Percentiles rank a stretch among this genome's conserved stretches.
Conservation (phyloP, 2,797 vertebrate species). For the Coregonus suidteri region DNA sequence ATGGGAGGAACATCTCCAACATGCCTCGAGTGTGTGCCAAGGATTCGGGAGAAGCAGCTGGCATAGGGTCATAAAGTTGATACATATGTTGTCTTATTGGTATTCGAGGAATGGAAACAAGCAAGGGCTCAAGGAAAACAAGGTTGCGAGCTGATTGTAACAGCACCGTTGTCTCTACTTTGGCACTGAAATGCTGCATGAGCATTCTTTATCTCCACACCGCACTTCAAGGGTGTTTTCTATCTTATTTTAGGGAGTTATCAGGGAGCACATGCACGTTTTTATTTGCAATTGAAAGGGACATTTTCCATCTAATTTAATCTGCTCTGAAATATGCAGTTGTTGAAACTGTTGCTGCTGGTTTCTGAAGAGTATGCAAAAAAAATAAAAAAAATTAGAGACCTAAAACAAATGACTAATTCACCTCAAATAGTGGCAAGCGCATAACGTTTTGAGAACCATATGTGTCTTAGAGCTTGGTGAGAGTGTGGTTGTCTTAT, state of each 20-base stretch:
- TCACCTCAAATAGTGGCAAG: neutral
- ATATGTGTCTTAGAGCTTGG: too few species aligned
- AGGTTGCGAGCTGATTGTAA: neutral
- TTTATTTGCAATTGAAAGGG: neutral
- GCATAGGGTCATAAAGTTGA: slow-evolving; percentile 36
- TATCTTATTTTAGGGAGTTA: neutral
- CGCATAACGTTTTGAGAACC: too few species aligned
- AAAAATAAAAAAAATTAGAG: neutral
- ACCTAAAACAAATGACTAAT: neutral
- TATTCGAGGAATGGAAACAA: too few species aligned
- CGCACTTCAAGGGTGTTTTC: neutral
- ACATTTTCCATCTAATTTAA: too few species aligned
- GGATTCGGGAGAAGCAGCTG: slow-evolving; percentile 43
- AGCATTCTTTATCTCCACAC: neutral
- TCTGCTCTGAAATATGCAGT: neutral
- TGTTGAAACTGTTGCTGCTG: neutral
- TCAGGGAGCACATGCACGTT: neutral
- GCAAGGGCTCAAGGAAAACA: neutral
- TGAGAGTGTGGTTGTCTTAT: too few species aligned
- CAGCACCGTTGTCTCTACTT: slow-evolving; percentile 26
- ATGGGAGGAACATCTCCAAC: slow-evolving; percentile 37
- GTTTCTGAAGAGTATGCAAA: neutral
- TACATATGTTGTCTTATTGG: slow-evolving; percentile 8
- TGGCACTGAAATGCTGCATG: slow-evolving; percentile 52
- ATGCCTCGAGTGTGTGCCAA: slow-evolving; percentile 12